phyloP scores from a whole-genome alignment of 2,113 vertebrate species.

The Antidorcas marsupialis region DNA sequence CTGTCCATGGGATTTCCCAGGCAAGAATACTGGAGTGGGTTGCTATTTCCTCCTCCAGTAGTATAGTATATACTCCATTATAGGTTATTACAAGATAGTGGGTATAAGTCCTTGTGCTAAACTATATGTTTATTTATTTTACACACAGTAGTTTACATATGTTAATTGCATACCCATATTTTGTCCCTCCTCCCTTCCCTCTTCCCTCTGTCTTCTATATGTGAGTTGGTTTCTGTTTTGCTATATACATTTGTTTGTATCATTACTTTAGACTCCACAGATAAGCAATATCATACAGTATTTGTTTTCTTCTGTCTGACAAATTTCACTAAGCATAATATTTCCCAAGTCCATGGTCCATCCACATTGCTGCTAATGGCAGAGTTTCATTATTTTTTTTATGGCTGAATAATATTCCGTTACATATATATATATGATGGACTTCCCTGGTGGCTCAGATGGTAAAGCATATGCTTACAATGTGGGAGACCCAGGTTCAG shows the following conservation, averaged over 20 bases:
- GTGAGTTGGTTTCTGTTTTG: background rate
- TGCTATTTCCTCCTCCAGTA: background rate
- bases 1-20: background rate
- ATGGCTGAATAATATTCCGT: background rate
- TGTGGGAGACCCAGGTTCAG: accelerated
- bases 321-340: background rate
- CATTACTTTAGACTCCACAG: background rate
- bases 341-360: background rate
- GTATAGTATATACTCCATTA: background rate
- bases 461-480: too few relatives aligned
- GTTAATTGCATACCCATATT: too few relatives aligned
- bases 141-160: background rate
- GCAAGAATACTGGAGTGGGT: background rate
- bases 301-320: background rate
- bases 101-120: background rate
- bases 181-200: background rate
- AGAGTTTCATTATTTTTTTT: background rate
- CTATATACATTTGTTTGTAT: background rate
- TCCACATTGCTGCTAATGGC: background rate
- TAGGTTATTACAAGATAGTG: too few relatives aligned
- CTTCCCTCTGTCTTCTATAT: background rate
- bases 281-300: background rate
- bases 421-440: background rate
- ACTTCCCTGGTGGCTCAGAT: too few relatives aligned
- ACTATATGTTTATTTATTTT: background rate